Base-by-base conservation (phyloP, 1,140 invertebrate species). In the Daktulosphaira vitifoliae region DNA sequence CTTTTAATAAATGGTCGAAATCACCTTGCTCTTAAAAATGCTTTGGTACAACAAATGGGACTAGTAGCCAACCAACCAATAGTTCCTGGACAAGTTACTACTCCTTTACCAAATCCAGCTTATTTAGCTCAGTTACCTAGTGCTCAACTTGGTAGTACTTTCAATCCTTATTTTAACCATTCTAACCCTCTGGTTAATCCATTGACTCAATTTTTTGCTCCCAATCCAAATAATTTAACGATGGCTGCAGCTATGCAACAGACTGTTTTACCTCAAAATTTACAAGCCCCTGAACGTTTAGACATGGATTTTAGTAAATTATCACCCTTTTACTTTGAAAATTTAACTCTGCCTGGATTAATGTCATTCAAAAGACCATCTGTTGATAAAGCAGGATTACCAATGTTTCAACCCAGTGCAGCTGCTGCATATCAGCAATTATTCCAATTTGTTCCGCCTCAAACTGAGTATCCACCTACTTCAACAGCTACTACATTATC, bases 1-100 rank as follows among this genome's bases (percentile, higher is more conserved):
- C 83, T 99, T 73, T 82, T 99, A 75, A 97, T 99, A 82, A 99
- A 99, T 81, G 97, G 97, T 68, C 84, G 95, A 73, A 98, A 99
- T 82, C 96, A 99, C 81, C 82, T 99, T 77, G 95, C 96, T 69
- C 79, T 99, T 75, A 97, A 97, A 80, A 95, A 95, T 80, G 91
- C 91, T 67, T 81, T 96, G 69, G 90, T 95, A 84, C 91, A 94
- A 80, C 92, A 95, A 78, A 92, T 95, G 89, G 90, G 90, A 69
- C 81, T 93, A 68, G 84, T 87, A 71, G 87, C 88, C 68, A 87
- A 87, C 69, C 90, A 93, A 78, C 80, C 86, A 51, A 81, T 92
- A 71, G 83, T 92, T 73, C 88, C 89, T 78, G 89, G 89, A 76
- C 90, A 93, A 82, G 84, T 92, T 74, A 89, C 89, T 74, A 72